Percentiles rank a stretch among this genome's conserved stretches.
Evolutionary conservation across 2,113 vertebrate genomes (phyloP).

Genomic region (Notarius quadriscutis): DNA sequence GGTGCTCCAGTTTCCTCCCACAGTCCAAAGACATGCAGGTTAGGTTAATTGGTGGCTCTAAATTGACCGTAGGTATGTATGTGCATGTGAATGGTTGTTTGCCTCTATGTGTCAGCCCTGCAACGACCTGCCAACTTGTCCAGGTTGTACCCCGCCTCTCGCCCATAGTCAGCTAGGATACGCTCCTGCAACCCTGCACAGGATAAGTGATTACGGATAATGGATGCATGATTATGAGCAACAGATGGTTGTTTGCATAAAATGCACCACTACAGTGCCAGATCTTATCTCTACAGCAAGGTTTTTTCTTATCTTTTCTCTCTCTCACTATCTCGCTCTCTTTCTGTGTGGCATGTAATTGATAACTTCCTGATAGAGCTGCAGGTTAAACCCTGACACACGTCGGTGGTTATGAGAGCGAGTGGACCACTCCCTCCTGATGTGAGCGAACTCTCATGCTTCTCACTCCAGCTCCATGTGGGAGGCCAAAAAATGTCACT

Average conservation of each 20-base stretch:
- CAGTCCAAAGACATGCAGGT: too few relatives aligned
- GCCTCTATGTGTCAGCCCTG: too few relatives aligned
- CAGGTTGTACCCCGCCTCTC: too few relatives aligned
- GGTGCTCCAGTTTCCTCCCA: too few relatives aligned
- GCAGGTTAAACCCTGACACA: constrained; percentile 24
- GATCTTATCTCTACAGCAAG: not conserved
- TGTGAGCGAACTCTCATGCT: not conserved
- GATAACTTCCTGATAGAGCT: constrained; percentile 23
- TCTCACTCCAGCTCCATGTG: not conserved
- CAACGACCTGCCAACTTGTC: too few relatives aligned
- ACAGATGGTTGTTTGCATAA: not conserved
- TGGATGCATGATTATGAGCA: too few relatives aligned
- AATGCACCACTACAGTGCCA: not conserved
- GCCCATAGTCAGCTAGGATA: too few relatives aligned
- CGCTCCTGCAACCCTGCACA: too few relatives aligned
- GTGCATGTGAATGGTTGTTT: too few relatives aligned
- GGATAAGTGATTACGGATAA: too few relatives aligned
- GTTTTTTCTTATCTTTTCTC: not conserved
- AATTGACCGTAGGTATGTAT: too few relatives aligned
- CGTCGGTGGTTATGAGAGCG: not conserved
- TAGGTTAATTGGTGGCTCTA: too few relatives aligned
- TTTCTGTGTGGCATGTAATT: not conserved
- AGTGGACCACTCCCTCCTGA: not conserved
- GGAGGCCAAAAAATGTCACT: constrained; percentile 6
- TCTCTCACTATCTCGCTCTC: not conserved